These are phyloP conservation scores for Lasioglossum marginatum DNA, from an alignment of 2,888 invertebrate genomes.

Conservation along the genomic window DNA sequence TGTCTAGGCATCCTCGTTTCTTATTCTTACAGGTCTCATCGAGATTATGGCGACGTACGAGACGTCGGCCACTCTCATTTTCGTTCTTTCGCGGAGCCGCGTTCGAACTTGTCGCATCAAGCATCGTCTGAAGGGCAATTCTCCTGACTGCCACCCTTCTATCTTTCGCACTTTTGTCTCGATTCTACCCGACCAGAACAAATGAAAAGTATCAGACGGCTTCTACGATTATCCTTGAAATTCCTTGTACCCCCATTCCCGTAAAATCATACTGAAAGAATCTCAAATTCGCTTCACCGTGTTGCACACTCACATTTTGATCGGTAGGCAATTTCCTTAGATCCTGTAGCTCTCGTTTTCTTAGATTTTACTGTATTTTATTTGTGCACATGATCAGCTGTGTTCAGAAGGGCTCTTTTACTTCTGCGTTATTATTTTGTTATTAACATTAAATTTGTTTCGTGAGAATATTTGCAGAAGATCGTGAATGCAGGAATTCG, in stretches of 20 bases:
- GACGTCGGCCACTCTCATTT: slow-evolving; percentile 69
- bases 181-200: slow-evolving; percentile 23
- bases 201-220: slow-evolving; percentile 37
- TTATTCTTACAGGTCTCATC: slow-evolving; percentile 63
- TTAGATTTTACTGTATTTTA: too few species aligned
- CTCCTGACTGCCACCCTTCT: slow-evolving; percentile 48
- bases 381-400: too few species aligned
- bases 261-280: not conserved
- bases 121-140: slow-evolving; percentile 73
- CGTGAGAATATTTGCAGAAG: not conserved
- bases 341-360: too few species aligned
- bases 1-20: slow-evolving; percentile 59
- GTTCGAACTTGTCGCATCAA: slow-evolving; percentile 58
- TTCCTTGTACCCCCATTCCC: slow-evolving; percentile 12
- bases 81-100: slow-evolving; percentile 45
- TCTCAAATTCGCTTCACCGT: not conserved
- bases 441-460: not conserved
- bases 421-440: too few species aligned
- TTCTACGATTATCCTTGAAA: slow-evolving; percentile 28
- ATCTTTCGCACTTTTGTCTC: slow-evolving; percentile 50
- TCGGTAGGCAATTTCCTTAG: too few species aligned
- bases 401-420: too few species aligned
- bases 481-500: not conserved
- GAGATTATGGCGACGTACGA: slow-evolving; percentile 58
- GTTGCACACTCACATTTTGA: not conserved